Base-by-base conservation (phyloP, 2,888 invertebrate species). In the Ditula angustiorana region DNA sequence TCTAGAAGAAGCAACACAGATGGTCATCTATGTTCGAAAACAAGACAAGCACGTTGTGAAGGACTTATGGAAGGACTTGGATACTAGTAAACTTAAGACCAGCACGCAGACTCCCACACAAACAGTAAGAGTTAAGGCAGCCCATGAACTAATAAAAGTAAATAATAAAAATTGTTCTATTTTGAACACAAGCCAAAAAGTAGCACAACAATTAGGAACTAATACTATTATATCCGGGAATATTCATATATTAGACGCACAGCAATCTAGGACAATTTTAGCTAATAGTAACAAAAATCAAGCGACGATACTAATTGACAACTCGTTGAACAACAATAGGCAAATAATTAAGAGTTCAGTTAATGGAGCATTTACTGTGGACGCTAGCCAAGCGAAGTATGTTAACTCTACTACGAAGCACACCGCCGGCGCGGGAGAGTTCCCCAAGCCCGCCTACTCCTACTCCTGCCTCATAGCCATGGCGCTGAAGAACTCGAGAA, bases 401-500 rank as follows among this genome's bases (percentile, higher is more conserved):
- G 75, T 91, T 67, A 87, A 87, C 77, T 77, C 76, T 74, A 86
- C 72, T 70, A 81, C 75, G 74, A 85, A 93, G 92, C 79, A 89
- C 85, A 76, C 92, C 88, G 74, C 93, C 37, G 94, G 95, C 88
- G 75, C 92, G 41, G 94, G 95, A 65, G 94, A 95, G 50, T 99
- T 96, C 80, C 99, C 99, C 0, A 99, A 99, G 87, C 99, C 99
- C 4, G 97, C 98, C 2, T 99, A 99, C 89, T 99, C 99, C 11
- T 99, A 99, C 87, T 98, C 98, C 66, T 99, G 99, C 91, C 94
- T 99, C 71, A 99, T 99, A 82, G 99, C 99, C 0, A 97, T 99
- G 97, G 99, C 99, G 3, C 92, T 99, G 69, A 99, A 99, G 89
- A 99, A 99, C 86, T 98, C 99, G 68, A 95, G 96, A 75, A 97